Evolutionary conservation across 2,888 invertebrate species (phyloP).

Genomic region (Brachyptera putata): DNA sequence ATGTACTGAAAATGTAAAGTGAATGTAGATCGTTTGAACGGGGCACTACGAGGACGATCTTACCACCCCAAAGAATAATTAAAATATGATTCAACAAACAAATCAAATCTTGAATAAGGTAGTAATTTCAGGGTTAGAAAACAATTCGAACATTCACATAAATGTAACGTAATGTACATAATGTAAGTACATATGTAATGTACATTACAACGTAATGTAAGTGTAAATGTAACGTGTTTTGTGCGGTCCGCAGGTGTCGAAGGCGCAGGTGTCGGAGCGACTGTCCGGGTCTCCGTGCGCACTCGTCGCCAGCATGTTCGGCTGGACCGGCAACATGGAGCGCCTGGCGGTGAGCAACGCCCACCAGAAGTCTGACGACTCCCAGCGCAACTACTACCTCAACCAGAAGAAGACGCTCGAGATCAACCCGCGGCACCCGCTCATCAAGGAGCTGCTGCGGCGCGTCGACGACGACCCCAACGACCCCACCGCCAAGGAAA

Average conservation of each 20-base stretch:
- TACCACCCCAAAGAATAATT: too few relatives aligned
- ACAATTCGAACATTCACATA: too few relatives aligned
- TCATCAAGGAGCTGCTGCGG: conserved; percentile 84
- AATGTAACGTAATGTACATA: too few relatives aligned
- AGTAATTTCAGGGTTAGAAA: too few relatives aligned
- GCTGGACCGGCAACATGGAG: conserved; percentile 99
- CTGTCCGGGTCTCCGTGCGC: conserved; percentile 92
- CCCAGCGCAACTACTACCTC: conserved; percentile 80
- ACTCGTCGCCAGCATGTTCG: conserved; percentile 92
- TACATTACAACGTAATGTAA: too few relatives aligned
- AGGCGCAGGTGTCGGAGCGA: conserved; percentile 82
- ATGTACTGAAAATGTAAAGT: too few relatives aligned
- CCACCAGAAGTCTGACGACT: conserved; percentile 92
- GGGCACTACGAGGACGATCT: too few relatives aligned
- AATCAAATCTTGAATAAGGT: too few relatives aligned
- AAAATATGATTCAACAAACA: too few relatives aligned
- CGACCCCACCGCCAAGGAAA: conserved; percentile 73
- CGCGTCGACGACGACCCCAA: conserved; percentile 73
- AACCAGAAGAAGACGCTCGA: conserved; percentile 96
- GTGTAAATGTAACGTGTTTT: neutral
- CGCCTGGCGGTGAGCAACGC: conserved; percentile 92
- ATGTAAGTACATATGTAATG: too few relatives aligned
- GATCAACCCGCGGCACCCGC: conserved; percentile 95
- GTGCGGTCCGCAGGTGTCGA: conserved; percentile 52
- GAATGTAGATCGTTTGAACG: too few relatives aligned